A percentile compares a stretch with the other conserved stretches of the same genome.
These are phyloP conservation scores for Notarius lentiginosus DNA, from an alignment of 2,113 vertebrate species.

Conservation along the genomic window DNA sequence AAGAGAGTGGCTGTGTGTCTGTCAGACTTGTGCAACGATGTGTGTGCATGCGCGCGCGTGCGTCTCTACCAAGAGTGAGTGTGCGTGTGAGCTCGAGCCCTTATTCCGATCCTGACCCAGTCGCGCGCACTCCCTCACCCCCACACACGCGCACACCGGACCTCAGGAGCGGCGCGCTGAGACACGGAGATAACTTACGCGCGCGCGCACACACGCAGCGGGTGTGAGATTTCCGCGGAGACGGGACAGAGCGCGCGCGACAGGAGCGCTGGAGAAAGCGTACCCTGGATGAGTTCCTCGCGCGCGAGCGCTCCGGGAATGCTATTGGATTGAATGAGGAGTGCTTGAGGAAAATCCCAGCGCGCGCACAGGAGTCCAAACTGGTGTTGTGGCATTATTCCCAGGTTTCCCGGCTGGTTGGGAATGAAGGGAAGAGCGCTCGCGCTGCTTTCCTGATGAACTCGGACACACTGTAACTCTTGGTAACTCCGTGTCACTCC, in stretches of 20 bases:
- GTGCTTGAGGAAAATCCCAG: not conserved
- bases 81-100: constrained; percentile 14
- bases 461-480: not conserved
- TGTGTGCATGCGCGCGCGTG: constrained; percentile 1
- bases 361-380: not conserved
- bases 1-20: not conserved
- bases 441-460: not conserved
- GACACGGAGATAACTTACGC: not conserved
- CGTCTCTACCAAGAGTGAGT: not conserved
- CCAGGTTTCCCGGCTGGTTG: too few relatives aligned
- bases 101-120: constrained; percentile 18
- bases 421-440: not conserved
- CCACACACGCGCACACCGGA: not conserved
- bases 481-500: not conserved
- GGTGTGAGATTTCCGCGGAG: not conserved
- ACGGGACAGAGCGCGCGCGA: not conserved
- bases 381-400: not conserved
- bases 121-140: not conserved
- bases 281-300: not conserved
- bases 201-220: not conserved
- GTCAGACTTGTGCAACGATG: not conserved
- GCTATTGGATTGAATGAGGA: not conserved
- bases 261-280: not conserved
- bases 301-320: not conserved
- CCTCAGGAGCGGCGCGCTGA: not conserved